Percentiles rank a stretch among this genome's conserved stretches.
phyloP scores from a whole-genome alignment of 2,797 vertebrate species.

The Sebastiscus albofasciatus region DNA sequence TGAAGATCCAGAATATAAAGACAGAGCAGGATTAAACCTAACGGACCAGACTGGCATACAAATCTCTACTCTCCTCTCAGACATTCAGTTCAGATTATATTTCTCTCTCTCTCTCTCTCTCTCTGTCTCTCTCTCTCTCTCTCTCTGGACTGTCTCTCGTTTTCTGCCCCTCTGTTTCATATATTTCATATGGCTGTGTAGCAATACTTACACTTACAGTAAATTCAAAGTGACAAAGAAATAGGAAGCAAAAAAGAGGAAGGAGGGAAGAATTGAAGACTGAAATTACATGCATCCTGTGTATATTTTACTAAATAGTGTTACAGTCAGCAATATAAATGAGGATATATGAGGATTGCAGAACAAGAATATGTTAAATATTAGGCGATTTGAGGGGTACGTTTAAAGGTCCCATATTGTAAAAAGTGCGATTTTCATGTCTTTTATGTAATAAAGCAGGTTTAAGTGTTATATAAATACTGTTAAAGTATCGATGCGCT shows the following conservation, averaged over 20 bases:
- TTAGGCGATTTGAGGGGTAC: neutral
- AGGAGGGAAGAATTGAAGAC: no score
- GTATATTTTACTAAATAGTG: neutral
- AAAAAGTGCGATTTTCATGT: no score
- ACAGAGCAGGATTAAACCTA: constrained; percentile 63
- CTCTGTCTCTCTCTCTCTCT: no score
- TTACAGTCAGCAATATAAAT: neutral
- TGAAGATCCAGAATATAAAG: constrained; percentile 64
- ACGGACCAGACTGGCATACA: constrained; percentile 38
- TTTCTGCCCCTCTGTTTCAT: neutral
- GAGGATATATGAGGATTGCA: neutral
- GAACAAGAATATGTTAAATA: neutral
- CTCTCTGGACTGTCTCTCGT: neutral
- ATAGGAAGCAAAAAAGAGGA: no score
- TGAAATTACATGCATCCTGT: neutral
- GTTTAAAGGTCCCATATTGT: no score
- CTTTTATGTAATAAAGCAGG: no score
- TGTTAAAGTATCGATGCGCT: no score
- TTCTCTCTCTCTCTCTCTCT: neutral
- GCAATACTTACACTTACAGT: no score
- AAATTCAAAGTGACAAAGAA: no score
- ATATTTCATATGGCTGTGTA: neutral
- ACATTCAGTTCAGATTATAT: constrained; percentile 49
- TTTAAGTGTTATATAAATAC: no score
- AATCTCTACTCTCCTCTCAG: constrained; percentile 40